phyloP scores from a whole-genome alignment of 2,113 vertebrate species.

The Percopsis transmontana region DNA sequence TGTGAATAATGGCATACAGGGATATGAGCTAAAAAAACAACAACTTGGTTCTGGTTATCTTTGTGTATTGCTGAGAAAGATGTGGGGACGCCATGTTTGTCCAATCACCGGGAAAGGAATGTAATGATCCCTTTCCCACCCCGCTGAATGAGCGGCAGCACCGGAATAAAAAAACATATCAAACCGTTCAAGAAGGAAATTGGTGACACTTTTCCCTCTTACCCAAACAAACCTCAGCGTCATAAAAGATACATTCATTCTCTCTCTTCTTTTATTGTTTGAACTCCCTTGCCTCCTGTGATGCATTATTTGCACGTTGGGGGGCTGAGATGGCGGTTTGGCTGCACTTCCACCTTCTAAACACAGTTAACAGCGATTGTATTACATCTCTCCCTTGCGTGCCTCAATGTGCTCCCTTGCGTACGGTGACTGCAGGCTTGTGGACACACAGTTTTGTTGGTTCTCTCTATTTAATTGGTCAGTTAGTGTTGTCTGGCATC shows the following conservation, averaged over 20 bases:
- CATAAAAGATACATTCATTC: conserved; percentile 35
- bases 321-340: conserved; percentile 34
- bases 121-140: too few species aligned
- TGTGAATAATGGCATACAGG: too few species aligned
- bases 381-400: conserved; percentile 16
- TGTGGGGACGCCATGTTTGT: too few species aligned
- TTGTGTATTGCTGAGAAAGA: too few species aligned
- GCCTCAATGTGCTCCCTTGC: conserved; percentile 8
- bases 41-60: too few species aligned
- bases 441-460: neutral
- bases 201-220: conserved; percentile 19
- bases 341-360: conserved; percentile 45
- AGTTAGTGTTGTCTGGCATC: conserved; percentile 40
- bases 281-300: conserved; percentile 11
- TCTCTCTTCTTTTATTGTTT: neutral
- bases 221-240: conserved; percentile 29
- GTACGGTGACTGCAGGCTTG: conserved; percentile 13
- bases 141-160: too few species aligned
- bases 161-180: conserved; percentile 7
- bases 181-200: conserved; percentile 6
- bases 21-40: too few species aligned
- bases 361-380: conserved; percentile 26
- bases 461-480: conserved; percentile 46
- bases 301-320: conserved; percentile 45
- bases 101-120: too few species aligned